Evolutionary conservation across 2,888 invertebrate genomes (phyloP), one percentile per base, ranked within the genome.

Genomic region (Zhuqinia jingwanae): DNA sequence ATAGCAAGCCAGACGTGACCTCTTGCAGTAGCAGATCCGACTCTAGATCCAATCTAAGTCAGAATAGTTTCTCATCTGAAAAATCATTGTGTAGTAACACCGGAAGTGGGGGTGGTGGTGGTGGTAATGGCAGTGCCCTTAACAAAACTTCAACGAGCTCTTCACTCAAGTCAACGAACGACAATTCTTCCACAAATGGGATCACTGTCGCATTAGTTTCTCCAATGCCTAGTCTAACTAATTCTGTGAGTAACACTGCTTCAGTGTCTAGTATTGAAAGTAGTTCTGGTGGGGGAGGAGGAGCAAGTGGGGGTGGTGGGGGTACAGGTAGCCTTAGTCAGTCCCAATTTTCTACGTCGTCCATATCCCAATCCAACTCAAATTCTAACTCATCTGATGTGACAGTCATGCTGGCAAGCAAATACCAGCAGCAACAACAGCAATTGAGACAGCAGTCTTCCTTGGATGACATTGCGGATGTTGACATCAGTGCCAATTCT

Each of bases 301-400:
- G n/a, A n/a, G n/a, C n/a, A 36, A 36, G 8, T 6, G 3, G 36
- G 36, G 3, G 36, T 36, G 36, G 36, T 8, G 36, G 36, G 36
- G 3, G 36, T 36, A 22, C 79, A 17, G 82, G 80, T 36, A 36
- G 5, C 27, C 63, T 85, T 36, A 82, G 85, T 8, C 85, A 85
- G 58, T 85, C 84, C 63, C 88, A 88, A 10, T 88, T 87, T 50
- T 84, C 86, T 11, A 75, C 88, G 0, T 79, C 79, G 2, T 84
- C 87, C 20, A 25, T 83, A 53, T 87, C 87, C 53, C 86, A 86
- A 17, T 86, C 85, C 0, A 85, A 93, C 93, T 91, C 95, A 90
- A 95, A 95, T 89, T 94, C 94, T 82, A 95, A 95, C 92, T 95
- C 95, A 47, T 95, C 95, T 92, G 95, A 95, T 91, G 94, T 95